Conservation (phyloP, 2,888 invertebrate genomes). For the Agrotis segetum region DNA sequence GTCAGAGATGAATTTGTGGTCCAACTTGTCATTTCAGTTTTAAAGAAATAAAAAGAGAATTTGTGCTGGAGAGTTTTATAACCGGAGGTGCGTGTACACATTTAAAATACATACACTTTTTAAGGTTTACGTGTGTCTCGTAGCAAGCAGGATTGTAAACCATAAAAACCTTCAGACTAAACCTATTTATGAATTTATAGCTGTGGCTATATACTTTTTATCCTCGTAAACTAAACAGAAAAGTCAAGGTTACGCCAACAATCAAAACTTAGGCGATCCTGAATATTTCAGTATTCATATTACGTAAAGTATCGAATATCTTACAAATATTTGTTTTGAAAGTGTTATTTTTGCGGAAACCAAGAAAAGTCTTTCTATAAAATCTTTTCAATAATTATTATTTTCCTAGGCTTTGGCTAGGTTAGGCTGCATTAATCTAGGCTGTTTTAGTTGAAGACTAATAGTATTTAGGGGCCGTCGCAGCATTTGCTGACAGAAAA, state of each 20-base stretch:
- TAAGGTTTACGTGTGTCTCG: conserved; percentile 35
- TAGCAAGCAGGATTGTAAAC: conserved; percentile 27
- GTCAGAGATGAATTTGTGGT: not conserved
- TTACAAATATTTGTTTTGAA: conserved; percentile 5
- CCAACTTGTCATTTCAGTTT: not conserved
- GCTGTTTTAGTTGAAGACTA: too few relatives aligned
- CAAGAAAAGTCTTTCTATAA: too few relatives aligned
- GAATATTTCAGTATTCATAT: conserved; percentile 24
- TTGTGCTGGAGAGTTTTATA: not conserved
- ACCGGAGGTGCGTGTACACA: conserved; percentile 16
- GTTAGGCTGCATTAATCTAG: too few relatives aligned
- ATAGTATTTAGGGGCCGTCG: not conserved
- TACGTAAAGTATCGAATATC: conserved; percentile 17
- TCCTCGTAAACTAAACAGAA: conserved; percentile 25
- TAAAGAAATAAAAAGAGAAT: conserved; percentile 5
- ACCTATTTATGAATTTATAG: conserved; percentile 45
- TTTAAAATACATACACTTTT: conserved; percentile 16
- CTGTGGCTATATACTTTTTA: conserved; percentile 19
- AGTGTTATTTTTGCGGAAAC: conserved; percentile 14
- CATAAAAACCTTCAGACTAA: conserved; percentile 28
- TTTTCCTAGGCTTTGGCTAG: too few relatives aligned
- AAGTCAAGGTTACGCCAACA: conserved; percentile 38
- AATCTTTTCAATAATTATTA: not conserved
- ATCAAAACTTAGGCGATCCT: conserved; percentile 26
- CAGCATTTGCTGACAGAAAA: not conserved